Conservation (phyloP, 2,797 vertebrate genomes). For the Monodelphis domestica region DNA sequence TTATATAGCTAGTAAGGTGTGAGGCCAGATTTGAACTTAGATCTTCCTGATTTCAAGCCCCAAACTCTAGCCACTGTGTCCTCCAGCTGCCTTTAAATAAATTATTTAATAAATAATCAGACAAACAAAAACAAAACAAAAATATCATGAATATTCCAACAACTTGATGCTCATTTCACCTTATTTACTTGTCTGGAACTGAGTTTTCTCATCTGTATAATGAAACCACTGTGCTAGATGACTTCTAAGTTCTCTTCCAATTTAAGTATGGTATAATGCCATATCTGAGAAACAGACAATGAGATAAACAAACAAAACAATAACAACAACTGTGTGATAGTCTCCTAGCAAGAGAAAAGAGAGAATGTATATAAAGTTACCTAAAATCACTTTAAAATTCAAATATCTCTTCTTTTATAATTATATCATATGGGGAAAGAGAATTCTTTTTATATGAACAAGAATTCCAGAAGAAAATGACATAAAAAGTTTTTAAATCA, state of each 20-base stretch:
- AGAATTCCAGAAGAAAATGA: background rate
- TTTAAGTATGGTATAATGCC: background rate
- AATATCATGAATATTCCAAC: background rate
- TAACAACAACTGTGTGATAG: background rate
- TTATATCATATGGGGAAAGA: background rate
- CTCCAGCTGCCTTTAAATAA: background rate
- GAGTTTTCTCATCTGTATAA: background rate
- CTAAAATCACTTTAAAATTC: background rate
- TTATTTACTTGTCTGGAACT: background rate
- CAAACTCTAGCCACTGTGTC: background rate
- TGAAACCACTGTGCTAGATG: background rate
- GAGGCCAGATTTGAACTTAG: background rate
- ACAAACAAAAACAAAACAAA: background rate
- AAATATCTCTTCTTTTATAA: background rate
- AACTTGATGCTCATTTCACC: background rate
- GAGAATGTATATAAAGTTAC: constrained; percentile 20
- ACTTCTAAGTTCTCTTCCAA: background rate
- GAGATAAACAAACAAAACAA: background rate
- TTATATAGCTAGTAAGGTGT: background rate
- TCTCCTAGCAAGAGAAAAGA: background rate
- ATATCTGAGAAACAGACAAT: background rate
- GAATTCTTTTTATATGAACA: background rate
- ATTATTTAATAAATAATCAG: background rate
- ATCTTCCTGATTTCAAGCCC: background rate
- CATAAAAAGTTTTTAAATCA: background rate